Base-by-base conservation (phyloP, 2,888 invertebrate genomes). In the Tridacna crocea region DNA sequence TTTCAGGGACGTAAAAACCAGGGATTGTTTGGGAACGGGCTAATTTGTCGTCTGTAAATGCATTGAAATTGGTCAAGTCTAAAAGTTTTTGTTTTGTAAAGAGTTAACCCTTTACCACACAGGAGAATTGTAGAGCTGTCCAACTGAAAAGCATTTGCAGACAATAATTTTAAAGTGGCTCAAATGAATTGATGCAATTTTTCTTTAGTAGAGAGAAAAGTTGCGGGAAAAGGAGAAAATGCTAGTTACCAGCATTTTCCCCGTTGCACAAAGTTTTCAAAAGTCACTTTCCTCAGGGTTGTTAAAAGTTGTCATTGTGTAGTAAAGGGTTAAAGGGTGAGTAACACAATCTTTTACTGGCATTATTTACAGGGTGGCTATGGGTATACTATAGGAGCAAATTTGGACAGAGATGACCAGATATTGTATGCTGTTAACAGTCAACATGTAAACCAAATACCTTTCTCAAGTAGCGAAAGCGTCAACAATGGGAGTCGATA, bases 301-400 rank as follows among this genome's bases (percentile, higher is more conserved):
- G 36, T 36, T 36, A 36, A 36, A 36, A 36, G 3, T 36, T 8
- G 36, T 2, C 3, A 36, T 36, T 8, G 36, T 36, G 36, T 36
- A 36, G 36, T 36, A 36, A 36, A 36, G 36, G 36, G 36, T 36
- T 36, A 55, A 10, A 55, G 55, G 55, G 55, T 55, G 17, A 55
- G 19, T 2, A 3, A 55, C 55, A 6, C 55, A 6, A 6, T 15
- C 19, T 6, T 55, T 3, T 55, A 55, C 46, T 46, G 2, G n/a
- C n/a, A 46, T 46, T 66, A 24, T 26, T 36, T 66, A 19, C 85
- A 89, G 89, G 88, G 89, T 81, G 88, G 87, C 26, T 90, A 88
- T 90, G 90, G 90, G 27, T 90, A 90, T 68, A 89, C 89, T 36
- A 82, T 90, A 27, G 90, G 89, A 27, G 89, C 89, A 68, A 87